Conservation (phyloP, 1,140 invertebrate species). For the Gerris buenoi region DNA sequence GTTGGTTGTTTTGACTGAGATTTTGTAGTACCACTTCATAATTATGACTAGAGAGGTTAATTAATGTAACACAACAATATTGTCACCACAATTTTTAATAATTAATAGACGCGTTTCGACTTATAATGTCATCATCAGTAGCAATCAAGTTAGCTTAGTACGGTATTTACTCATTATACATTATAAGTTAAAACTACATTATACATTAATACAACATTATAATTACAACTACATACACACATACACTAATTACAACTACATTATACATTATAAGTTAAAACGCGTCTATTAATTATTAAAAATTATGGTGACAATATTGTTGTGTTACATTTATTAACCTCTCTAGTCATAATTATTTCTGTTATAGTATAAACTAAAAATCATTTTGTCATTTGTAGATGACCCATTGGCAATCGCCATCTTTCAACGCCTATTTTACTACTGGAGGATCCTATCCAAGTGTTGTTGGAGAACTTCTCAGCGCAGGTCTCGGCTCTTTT, state of each 20-base stretch:
- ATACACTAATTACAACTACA: not conserved
- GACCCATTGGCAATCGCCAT: conserved; percentile 90
- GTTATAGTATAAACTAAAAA: not conserved
- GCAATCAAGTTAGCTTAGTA: not conserved
- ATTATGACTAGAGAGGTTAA: no score
- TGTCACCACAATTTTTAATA: no score
- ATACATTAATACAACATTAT: no score
- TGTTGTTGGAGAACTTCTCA: conserved; percentile 75
- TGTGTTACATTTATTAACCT: no score
- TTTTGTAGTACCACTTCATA: no score
- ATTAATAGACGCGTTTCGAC: no score
- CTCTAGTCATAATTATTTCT: no score
- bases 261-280: not conserved
- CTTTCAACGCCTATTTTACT: conserved; percentile 88
- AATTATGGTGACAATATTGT: no score
- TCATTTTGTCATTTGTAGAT: conserved; percentile 38
- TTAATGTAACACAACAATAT: no score
- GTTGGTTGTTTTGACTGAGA: no score
- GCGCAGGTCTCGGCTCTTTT: conserved; percentile 62
- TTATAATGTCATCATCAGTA: no score
- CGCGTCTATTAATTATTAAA: no score
- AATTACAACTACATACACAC: not conserved
- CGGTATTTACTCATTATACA: not conserved
- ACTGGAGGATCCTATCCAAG: conserved; percentile 70
- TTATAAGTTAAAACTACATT: not conserved